Evolutionary conservation across 1,140 invertebrate genomes (phyloP).

Genomic region (Meteorus sp.): DNA sequence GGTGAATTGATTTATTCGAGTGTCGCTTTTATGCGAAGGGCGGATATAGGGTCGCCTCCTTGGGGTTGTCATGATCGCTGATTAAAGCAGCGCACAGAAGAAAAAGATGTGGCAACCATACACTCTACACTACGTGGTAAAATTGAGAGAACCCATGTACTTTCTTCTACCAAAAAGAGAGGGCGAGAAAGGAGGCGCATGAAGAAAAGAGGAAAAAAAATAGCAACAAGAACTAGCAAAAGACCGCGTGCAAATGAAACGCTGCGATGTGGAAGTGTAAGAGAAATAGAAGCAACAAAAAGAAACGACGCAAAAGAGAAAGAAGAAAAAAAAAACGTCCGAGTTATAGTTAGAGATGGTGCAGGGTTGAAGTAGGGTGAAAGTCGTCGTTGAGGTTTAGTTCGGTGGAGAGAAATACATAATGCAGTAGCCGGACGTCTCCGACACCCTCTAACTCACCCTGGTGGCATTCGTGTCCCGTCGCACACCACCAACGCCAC

Average conservation of each 20-base stretch:
- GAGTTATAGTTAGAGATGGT: no score
- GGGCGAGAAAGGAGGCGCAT: not conserved
- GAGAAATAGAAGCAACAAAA: not conserved
- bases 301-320: not conserved
- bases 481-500: no score
- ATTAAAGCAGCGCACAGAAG: constrained; percentile 11
- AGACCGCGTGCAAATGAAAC: not conserved
- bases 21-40: not conserved
- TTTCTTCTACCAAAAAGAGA: no score
- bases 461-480: constrained; percentile 12
- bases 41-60: no score
- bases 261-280: not conserved
- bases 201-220: not conserved
- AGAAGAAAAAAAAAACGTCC: constrained; percentile 27
- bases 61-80: constrained; percentile 14
- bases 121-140: not conserved
- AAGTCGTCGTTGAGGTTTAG: constrained; percentile 41
- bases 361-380: constrained; percentile 4
- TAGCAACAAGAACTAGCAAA: not conserved
- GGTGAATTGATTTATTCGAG: not conserved
- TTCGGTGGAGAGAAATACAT: constrained; percentile 56
- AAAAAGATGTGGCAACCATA: constrained; percentile 3
- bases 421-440: constrained; percentile 60
- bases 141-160: no score
- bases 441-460: constrained; percentile 52